These are phyloP conservation scores for Folsomia candida DNA, from an alignment of 2,888 invertebrate species.

Conservation along the genomic window DNA sequence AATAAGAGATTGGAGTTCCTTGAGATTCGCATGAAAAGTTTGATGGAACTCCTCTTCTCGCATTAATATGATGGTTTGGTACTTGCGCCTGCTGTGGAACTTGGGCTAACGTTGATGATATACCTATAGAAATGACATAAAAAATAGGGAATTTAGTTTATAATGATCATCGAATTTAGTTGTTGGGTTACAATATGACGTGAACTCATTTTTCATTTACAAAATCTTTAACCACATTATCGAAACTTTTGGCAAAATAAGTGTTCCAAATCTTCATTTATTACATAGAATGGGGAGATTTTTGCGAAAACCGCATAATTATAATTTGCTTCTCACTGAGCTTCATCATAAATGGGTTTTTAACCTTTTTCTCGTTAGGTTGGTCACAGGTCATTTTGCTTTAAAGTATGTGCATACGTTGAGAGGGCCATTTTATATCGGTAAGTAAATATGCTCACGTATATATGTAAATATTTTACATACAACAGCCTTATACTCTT, in stretches of 20 bases:
- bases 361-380: too few relatives aligned
- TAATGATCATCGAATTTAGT: not conserved
- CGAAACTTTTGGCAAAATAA: not conserved
- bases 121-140: not conserved
- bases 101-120: not conserved
- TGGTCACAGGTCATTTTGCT: too few relatives aligned
- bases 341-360: too few relatives aligned
- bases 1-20: constrained; percentile 32
- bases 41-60: constrained; percentile 35
- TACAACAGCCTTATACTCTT: too few relatives aligned
- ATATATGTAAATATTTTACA: too few relatives aligned
- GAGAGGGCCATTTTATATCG: too few relatives aligned
- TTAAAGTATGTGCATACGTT: too few relatives aligned
- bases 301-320: too few relatives aligned
- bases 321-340: too few relatives aligned
- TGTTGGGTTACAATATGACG: not conserved
- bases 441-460: too few relatives aligned
- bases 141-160: not conserved
- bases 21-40: constrained; percentile 45
- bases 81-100: constrained; percentile 25
- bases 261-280: too few relatives aligned
- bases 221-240: not conserved
- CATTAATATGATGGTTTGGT: constrained; percentile 31
- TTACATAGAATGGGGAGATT: too few relatives aligned
- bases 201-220: not conserved